Percentiles rank a stretch among this genome's conserved stretches.
Conservation (phyloP, 2,797 vertebrate genomes). For the Sphenodon punctatus region DNA sequence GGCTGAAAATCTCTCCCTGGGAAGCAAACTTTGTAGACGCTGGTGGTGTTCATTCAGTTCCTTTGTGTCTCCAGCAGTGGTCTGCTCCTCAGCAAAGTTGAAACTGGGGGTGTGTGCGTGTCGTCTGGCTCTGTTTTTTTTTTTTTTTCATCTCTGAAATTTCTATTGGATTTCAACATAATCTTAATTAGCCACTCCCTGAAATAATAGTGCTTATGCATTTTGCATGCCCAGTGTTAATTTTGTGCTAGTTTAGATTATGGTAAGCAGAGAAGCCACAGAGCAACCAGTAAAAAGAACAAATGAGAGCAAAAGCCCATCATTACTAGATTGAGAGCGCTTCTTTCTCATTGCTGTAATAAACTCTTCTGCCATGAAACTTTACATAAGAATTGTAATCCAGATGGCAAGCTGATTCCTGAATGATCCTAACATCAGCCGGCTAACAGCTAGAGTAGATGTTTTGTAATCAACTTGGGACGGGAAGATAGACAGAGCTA, state of each 20-base stretch:
- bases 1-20: not conserved
- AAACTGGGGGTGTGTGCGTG: no score
- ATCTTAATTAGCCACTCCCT: not conserved
- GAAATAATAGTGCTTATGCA: not conserved
- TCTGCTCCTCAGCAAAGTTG: not conserved
- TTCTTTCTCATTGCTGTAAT: not conserved
- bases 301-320: not conserved
- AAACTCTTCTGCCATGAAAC: not conserved
- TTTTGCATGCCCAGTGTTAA: not conserved
- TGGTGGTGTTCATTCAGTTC: not conserved
- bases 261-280: not conserved
- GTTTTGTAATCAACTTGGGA: not conserved
- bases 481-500: not conserved
- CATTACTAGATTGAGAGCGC: not conserved
- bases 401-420: not conserved
- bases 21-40: not conserved
- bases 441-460: not conserved
- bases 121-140: no score
- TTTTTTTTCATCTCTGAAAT: not conserved
- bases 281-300: not conserved
- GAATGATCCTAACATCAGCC: not conserved
- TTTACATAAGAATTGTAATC: not conserved
- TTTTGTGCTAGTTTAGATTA: not conserved
- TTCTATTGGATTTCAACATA: not conserved
- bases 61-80: conserved; percentile 7